Percentiles rank a stretch among this genome's conserved stretches.
These are phyloP conservation scores for Byasa hedistus DNA, from an alignment of 2,888 invertebrate genomes.

Conservation along the genomic window DNA sequence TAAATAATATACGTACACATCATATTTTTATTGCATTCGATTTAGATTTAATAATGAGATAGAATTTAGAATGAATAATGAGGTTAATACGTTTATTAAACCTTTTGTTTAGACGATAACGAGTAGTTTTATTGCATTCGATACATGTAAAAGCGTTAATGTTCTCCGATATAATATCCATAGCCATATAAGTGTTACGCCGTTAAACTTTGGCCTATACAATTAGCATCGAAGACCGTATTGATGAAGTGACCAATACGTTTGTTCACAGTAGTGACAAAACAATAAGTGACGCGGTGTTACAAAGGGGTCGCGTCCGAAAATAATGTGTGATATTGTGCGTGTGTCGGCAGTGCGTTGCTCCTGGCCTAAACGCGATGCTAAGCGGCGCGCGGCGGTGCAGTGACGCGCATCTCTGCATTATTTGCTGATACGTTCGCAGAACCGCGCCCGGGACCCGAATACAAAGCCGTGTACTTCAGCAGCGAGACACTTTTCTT, in stretches of 20 bases:
- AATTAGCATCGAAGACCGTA: conserved; percentile 14
- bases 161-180: conserved; percentile 13
- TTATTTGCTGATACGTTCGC: conserved; percentile 53
- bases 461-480: conserved; percentile 31
- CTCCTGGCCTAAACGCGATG: conserved; percentile 43
- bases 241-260: conserved; percentile 16
- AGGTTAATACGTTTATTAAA: neutral
- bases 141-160: neutral
- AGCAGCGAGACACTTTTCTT: conserved; percentile 4
- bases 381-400: conserved; percentile 36
- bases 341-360: conserved; percentile 39
- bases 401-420: conserved; percentile 51
- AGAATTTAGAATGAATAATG: too few relatives aligned
- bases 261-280: conserved; percentile 34
- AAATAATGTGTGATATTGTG: conserved; percentile 25
- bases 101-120: neutral
- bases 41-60: too few relatives aligned
- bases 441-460: conserved; percentile 48
- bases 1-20: too few relatives aligned
- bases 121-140: neutral
- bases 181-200: conserved; percentile 6
- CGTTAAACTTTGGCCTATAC: conserved; percentile 15
- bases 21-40: too few relatives aligned
- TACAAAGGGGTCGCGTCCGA: conserved; percentile 12
- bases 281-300: conserved; percentile 28